A percentile compares a stretch with the other conserved stretches of the same genome.
These are phyloP conservation scores for Zaprionus nigranus DNA, from an alignment of 1,140 invertebrate genomes.

Conservation along the genomic window DNA sequence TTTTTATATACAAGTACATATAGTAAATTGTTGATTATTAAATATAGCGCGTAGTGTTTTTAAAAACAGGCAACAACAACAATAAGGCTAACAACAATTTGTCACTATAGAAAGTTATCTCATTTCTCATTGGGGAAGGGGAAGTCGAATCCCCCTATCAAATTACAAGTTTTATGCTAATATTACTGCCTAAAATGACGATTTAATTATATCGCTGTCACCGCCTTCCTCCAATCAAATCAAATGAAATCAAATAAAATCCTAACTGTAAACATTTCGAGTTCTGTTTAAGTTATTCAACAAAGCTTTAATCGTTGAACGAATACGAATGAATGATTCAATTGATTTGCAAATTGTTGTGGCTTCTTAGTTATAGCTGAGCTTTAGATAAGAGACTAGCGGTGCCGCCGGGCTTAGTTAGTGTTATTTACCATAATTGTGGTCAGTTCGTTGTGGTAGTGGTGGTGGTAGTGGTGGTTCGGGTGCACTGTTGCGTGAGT, in stretches of 20 bases:
- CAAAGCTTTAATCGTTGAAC: conserved; percentile 79
- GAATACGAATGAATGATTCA: conserved; percentile 48
- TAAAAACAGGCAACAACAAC: conserved; percentile 56
- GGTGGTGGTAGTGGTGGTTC: background rate
- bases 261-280: conserved; percentile 14
- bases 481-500: conserved; percentile 12
- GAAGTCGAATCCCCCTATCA: background rate
- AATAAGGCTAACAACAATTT: conserved; percentile 37
- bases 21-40: conserved; percentile 82
- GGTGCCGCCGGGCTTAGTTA: conserved; percentile 40
- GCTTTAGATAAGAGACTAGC: conserved; percentile 47
- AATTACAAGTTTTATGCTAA: conserved; percentile 17
- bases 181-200: conserved; percentile 7
- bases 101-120: background rate
- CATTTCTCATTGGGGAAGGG: background rate
- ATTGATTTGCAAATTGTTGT: conserved; percentile 74
- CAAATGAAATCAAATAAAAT: conserved; percentile 1
- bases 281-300: conserved; percentile 51
- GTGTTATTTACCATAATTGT: conserved; percentile 40
- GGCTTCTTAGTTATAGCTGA: conserved; percentile 77
- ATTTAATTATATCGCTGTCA: conserved; percentile 36
- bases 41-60: conserved; percentile 76
- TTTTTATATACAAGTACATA: conserved; percentile 65
- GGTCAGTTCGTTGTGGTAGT: conserved; percentile 27
- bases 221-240: conserved; percentile 54